Evolutionary conservation across 1,140 invertebrate genomes (phyloP).

Genomic region (Bathynomus jamesi): DNA sequence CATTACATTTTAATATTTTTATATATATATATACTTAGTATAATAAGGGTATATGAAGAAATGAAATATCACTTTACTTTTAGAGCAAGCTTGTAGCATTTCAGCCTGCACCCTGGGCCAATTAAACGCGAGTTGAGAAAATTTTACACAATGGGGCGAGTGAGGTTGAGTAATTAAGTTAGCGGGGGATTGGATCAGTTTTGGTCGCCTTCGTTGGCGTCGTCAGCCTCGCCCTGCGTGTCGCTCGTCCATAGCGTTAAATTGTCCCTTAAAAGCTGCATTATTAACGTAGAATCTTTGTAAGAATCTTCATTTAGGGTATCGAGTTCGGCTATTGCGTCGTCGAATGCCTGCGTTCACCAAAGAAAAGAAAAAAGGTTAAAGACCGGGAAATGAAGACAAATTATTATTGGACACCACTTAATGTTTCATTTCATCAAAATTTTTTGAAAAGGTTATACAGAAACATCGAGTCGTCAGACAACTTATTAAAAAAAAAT

Average conservation of each 20-base stretch:
- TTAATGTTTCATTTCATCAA: not conserved
- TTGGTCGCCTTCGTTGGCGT: constrained; percentile 35
- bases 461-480: not conserved
- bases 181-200: constrained; percentile 24
- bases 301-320: constrained; percentile 97
- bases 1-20: too few species aligned
- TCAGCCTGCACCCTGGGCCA: too few species aligned
- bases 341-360: constrained; percentile 98
- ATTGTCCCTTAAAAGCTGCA: constrained; percentile 98
- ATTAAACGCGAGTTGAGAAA: too few species aligned
- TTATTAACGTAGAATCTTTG: constrained; percentile 98
- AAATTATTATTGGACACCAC: not conserved
- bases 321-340: constrained; percentile 97
- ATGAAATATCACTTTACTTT: too few species aligned
- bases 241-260: constrained; percentile 98
- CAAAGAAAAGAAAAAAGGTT: not conserved
- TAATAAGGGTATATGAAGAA: too few species aligned
- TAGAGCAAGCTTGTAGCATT: too few species aligned
- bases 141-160: too few species aligned
- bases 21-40: too few species aligned
- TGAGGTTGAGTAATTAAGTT: too few species aligned
- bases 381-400: not conserved
- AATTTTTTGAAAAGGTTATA: not conserved
- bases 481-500: not conserved
- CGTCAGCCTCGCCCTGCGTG: constrained; percentile 36